These are phyloP conservation scores for Caerostris darwini DNA, from an alignment of 1,140 invertebrate species.

Conservation along the genomic window DNA sequence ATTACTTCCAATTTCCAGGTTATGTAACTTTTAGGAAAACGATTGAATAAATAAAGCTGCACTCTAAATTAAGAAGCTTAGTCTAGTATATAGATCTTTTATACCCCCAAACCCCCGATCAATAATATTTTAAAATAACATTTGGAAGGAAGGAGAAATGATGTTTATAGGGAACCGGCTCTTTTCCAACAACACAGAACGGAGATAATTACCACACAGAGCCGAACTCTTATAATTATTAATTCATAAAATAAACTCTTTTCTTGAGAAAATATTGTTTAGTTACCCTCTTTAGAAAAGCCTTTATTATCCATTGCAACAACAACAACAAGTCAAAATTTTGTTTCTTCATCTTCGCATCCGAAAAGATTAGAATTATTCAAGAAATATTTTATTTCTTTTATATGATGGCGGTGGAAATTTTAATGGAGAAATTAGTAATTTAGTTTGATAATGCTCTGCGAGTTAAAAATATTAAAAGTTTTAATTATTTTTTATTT, in stretches of 20 bases:
- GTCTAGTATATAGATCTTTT: background rate
- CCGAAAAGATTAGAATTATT: background rate
- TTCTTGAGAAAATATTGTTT: background rate
- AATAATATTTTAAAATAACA: slow-evolving; percentile 41
- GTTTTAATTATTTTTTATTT: too few relatives aligned
- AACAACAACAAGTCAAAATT: background rate
- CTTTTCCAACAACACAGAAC: too few relatives aligned
- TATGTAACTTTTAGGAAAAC: background rate
- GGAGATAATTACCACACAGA: slow-evolving; percentile 4
- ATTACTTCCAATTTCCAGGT: background rate
- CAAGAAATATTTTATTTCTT: slow-evolving; percentile 9
- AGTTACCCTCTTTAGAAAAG: background rate
- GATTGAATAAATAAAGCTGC: slow-evolving; percentile 12
- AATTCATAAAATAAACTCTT: slow-evolving; percentile 33
- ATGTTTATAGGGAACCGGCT: background rate
- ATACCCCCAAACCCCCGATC: background rate
- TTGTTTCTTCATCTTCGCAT: background rate
- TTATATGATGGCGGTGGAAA: background rate
- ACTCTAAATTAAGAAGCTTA: background rate
- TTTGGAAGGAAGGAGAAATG: background rate
- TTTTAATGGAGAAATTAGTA: too few relatives aligned
- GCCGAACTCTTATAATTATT: background rate
- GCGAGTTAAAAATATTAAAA: too few relatives aligned
- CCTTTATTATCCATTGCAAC: background rate
- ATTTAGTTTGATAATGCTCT: too few relatives aligned